Evolutionary conservation across 2,113 vertebrate species (phyloP), one percentile per base, ranked within the genome.

Genomic region (Canis aureus): DNA sequence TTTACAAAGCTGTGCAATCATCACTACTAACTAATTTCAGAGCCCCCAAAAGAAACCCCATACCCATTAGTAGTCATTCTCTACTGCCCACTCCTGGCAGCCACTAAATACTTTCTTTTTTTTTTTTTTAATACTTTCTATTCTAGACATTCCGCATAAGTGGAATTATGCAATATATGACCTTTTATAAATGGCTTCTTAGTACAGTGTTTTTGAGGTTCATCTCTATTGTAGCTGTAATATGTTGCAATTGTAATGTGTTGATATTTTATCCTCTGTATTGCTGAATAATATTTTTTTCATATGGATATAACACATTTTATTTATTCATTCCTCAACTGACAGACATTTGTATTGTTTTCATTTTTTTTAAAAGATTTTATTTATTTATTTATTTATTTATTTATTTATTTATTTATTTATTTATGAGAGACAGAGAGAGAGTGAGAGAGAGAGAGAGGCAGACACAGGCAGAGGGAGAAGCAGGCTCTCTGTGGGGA

Each of bases 321-420:
- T 96, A 11, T 89, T 93, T 71, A 90, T 85, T 4, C 19, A 57
- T 79, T 85, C n/a, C 55, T 90, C 17, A 81, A 17, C 23, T 94
- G 64, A 86, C 35, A 35, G 55, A 62, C 64, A 94, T 91, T 51
- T 27, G 73, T 17, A 32, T 91, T 80, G 11, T 86, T 91, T 94
- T 66, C 7, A 83, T 49, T 59, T 79, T 60, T 35, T 59, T 7
- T 7, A 43, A 43, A 43, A 43, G 43, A 43, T 43, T 43, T 43
- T 43, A 43, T 43, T 43, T 43, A 43, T 43, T 43, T 43, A 43
- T 43, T 43, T 43, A 43, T 43, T 35, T 35, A 35, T 35, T 35
- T 35, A 35, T 43, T 43, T 43, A 43, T 43, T 43, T 43, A 43
- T 38, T 43, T 43, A 43, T 43, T 43, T 43, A 43, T 43, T 43